Base-by-base conservation (phyloP, 92 coral and sea anemone genomes). In the Anthopleura xanthogrammica region DNA sequence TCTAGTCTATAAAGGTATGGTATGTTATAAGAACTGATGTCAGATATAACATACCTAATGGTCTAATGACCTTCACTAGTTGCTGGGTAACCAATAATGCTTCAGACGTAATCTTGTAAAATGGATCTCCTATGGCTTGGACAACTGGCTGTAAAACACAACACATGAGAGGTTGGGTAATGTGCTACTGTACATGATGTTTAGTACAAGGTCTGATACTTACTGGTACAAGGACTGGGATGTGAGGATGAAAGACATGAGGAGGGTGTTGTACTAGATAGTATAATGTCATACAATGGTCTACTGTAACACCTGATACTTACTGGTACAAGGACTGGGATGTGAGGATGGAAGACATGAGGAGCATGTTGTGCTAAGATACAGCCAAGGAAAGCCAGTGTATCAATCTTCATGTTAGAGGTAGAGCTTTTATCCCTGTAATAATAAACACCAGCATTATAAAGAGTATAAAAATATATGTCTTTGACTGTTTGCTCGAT, bases 371-470 rank as follows among this genome's bases (percentile, higher is more conserved):
- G 99, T 4, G 98, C 92, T n/a, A 96, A 83, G 78, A 96, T 96
- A 76, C 99, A 94, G 72, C 99, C 97, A 70, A 96, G 98, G 75
- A 96, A 96, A 14, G 99, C 92, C 5, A 96, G 82, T 0, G 99
- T 96, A 50, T 96, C 99, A n/a, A 96, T 96, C 89, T 96, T 96
- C 98, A 96, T 96, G 77, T 96, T 96, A 7, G 99, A 94, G 12
- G 99, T 96, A 12, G 99, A 96, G 17, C 97, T 96, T 80, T 96
- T 96, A 60, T 96, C 99, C 60, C 99, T 96, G 66, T 2, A 81
- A 92, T 39, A 55, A 57, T 48, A 78, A 52, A 46, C 29, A 52
- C 36, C 54, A 76, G 5, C 23, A 20, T 19, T 29, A 74, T 41
- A 12, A 62, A 19, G 24, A 22, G 5, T 62, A 64, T 64, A n/a